Evolutionary conservation across 2,113 vertebrate species (phyloP), one percentile per base, ranked within the genome.

Genomic region (Enhydra lutris): DNA sequence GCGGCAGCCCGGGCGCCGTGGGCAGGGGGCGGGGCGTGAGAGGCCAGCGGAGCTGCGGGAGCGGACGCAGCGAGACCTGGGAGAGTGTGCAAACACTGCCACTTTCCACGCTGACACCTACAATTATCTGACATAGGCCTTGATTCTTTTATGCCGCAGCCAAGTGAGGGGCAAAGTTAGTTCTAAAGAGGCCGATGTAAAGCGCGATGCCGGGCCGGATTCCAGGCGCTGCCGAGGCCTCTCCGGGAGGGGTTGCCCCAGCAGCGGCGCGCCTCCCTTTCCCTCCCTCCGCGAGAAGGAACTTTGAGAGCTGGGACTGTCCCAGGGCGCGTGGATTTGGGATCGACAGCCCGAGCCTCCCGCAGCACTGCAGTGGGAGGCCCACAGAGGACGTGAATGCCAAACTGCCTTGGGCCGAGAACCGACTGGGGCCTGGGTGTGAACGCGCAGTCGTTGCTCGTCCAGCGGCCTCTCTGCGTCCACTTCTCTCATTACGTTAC

Each of bases 81-180:
- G 96, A 97, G 97, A 98, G 98, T 84, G 97, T 57, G 98, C 98
- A 89, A 91, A 96, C 97, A 92, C 13, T 23, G 98, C 98, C 78
- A 10, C 98, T 98, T 97, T 97, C 98, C 98, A 98, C 97, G 98
- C 98, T 96, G 98, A 98, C 98, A 98, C 98, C 98, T 97, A 91
- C 98, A 74, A 97, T 98, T 98, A 98, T 95, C 97, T 89, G 31
- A 50, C 97, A 88, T 85, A 92, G 98, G 98, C 97, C 96, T 39
- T 81, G 98, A 97, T 97, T 97, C 98, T 97, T 97, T 97, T 97
- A 50, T 96, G 98, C 85, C 39, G 39, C 21, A 57, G 98, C 98
- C 97, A 97, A 97, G 96, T 57, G 94, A 97, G 91, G 94, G 96
- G 73, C 93, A 85, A 97, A 97, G 98, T 95, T 94, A 92, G 98